phyloP scores from a whole-genome alignment of 2,797 vertebrate genomes.

The Sorex maritimensis region DNA sequence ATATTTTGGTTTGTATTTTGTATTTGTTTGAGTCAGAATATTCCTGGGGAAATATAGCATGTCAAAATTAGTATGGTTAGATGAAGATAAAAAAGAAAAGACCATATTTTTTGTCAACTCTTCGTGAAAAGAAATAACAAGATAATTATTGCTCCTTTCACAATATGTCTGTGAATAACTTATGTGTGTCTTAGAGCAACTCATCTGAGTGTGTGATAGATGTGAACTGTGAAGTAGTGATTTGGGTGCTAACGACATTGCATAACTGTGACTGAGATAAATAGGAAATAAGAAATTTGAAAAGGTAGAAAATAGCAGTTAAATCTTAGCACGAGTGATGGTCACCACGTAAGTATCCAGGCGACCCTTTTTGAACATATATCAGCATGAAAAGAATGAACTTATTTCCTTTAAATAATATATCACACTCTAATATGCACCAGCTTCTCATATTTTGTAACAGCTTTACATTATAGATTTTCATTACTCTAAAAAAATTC shows the following conservation, averaged over 20 bases:
- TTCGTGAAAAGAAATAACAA: not conserved
- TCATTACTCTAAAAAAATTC: not conserved
- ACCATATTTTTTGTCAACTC: not conserved
- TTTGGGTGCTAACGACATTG: not conserved
- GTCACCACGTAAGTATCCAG: fast-evolving
- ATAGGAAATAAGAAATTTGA: not conserved
- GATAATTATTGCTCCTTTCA: not conserved
- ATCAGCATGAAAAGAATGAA: not conserved
- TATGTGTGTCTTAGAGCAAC: not conserved
- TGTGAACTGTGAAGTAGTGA: not conserved
- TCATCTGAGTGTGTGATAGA: not conserved
- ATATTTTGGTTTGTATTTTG: not conserved
- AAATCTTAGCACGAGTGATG: not conserved
- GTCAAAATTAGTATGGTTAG: not conserved
- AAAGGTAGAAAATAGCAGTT: too few species aligned
- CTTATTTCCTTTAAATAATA: not conserved
- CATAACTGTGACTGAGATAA: not conserved
- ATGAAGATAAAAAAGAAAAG: conserved; percentile 18
- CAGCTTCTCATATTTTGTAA: not conserved
- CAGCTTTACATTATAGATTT: not conserved
- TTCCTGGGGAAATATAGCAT: not conserved
- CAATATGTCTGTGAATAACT: not conserved
- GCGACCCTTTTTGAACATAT: too few species aligned
- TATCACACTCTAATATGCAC: not conserved
- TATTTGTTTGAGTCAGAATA: not conserved